Conservation (phyloP, 2,888 invertebrate species). For the Drosophila niveifrons region DNA sequence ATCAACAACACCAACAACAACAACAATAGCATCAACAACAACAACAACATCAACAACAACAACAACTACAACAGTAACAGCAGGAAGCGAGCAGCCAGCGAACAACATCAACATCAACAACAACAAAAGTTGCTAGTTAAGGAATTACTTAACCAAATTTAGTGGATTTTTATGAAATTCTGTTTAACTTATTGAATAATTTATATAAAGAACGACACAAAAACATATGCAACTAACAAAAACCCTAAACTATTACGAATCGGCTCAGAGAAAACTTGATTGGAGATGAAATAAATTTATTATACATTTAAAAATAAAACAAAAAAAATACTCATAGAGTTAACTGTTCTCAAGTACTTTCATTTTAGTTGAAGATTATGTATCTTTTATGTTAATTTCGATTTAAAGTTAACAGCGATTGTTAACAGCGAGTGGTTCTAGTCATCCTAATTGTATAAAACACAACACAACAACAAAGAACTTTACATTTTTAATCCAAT, state of each 20-base stretch:
- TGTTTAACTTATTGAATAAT: slow-evolving; percentile 75
- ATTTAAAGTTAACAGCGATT: slow-evolving; percentile 43
- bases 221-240: slow-evolving; percentile 69
- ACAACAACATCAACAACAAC: slow-evolving; percentile 36
- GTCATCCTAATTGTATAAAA: slow-evolving; percentile 67
- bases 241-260: slow-evolving; percentile 68
- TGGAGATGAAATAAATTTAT: slow-evolving; percentile 65
- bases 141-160: slow-evolving; percentile 75
- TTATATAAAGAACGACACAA: slow-evolving; percentile 58
- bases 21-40: slow-evolving; percentile 39
- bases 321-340: slow-evolving; percentile 38
- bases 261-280: slow-evolving; percentile 59
- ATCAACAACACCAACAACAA: slow-evolving; percentile 43
- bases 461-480: slow-evolving; percentile 6
- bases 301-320: slow-evolving; percentile 34
- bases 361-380: slow-evolving; percentile 47
- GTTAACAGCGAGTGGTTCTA: slow-evolving; percentile 72
- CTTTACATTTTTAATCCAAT: slow-evolving; percentile 35
- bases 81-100: slow-evolving; percentile 22
- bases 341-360: slow-evolving; percentile 38
- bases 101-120: slow-evolving; percentile 28
- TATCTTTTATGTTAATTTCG: slow-evolving; percentile 48
- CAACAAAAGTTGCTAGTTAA: slow-evolving; percentile 57
- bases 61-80: slow-evolving; percentile 36
- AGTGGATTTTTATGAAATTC: slow-evolving; percentile 79